Base-by-base conservation (phyloP, 1,140 invertebrate genomes). In the Dendroctonus ponderosae region DNA sequence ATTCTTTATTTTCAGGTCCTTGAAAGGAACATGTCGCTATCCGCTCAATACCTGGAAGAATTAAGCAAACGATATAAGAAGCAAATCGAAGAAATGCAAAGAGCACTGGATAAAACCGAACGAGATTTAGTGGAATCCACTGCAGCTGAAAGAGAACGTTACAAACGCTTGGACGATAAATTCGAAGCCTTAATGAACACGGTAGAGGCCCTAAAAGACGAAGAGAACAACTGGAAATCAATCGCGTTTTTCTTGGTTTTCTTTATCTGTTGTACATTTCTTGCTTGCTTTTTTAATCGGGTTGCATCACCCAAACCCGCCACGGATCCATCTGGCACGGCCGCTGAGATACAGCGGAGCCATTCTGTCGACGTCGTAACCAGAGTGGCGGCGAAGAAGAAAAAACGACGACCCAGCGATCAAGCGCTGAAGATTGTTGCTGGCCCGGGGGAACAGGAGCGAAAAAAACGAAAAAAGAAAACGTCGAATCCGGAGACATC, bases 11-110 rank as follows among this genome's bases (percentile, higher is more conserved):
- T 85, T 72, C 80, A 92, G 86, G 88, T 90, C 62, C 81, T 99
- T 63, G 97, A 99, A 80, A 84, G 92, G 56, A 99, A 99, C 79
- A 95, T 99, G 87, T 96, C 95, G 4, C 81, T 99, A 3, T 97
- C 93, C 66, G 91, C 91, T 65, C 93, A 97, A 74, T 98, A 98
- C 79, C 81, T 99, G 52, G 94, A 98, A 79, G 95, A 98, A 77
- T 79, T 99, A 51, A 97, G 93, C 78, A 86, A 91, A 43, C 84
- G 94, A 48, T 98, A 98, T 79, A 96, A 97, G 71, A 93, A 93
- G 67, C 96, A 99, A 82, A 93, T 96, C 40, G 96, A 98, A 78
- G 95, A 98, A 76, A 92, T 95, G 86, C 91, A 94, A 77, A 85
- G 86, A 63, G 87, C 89, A 5, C 86, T 96, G 62, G 91, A 95